Evolutionary conservation across 1,140 invertebrate genomes (phyloP), one percentile per base, ranked within the genome.

Genomic region (Drosophila nannoptera): DNA sequence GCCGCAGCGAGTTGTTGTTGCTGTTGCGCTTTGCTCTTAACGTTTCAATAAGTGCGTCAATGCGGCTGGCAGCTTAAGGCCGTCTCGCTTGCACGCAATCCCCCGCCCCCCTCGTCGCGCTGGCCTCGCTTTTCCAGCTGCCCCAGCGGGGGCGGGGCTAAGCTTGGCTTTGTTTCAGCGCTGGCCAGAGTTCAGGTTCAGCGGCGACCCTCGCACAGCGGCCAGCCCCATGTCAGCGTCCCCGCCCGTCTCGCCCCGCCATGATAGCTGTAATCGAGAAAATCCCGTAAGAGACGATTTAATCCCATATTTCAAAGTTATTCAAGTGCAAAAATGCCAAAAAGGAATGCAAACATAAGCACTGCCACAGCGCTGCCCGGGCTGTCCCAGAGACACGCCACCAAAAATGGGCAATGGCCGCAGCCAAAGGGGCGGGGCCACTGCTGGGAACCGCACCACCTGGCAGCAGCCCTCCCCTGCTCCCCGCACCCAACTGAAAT

Each of bases 261-360:
- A 87, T 86, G 82, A 87, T 87, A 87, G 75, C 82, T 87, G 78
- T 87, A 87, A 87, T 86, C 82, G 77, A 75, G 78, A 77, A 87
- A 87, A 87, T 87, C 82, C 82, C 83, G 76, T 87, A 87, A 87
- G 82, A 87, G 83, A 82, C 78, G 82, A 87, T 87, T 87, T 87
- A 87, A 87, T 87, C 78, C 82, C 83, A 87, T 82, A 87, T 87
- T 87, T 87, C 82, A 87, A 87, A 87, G 83, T 87, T 87, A 87
- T 82, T 87, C 82, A 87, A 87, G 83, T 87, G 82, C 82, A 87
- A 87, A 87, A 87, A 87, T 87, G 82, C 82, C 82, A 87, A 87
- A 86, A 86, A 87, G 81, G 81, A 86, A 87, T 84, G 80, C 80
- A 84, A 84, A 84, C 80, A 84, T 84, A 84, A 84, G 80, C 80